Evolutionary conservation across 1,140 invertebrate species (phyloP), one percentile per base, ranked within the genome.

Genomic region (Limonius californicus): DNA sequence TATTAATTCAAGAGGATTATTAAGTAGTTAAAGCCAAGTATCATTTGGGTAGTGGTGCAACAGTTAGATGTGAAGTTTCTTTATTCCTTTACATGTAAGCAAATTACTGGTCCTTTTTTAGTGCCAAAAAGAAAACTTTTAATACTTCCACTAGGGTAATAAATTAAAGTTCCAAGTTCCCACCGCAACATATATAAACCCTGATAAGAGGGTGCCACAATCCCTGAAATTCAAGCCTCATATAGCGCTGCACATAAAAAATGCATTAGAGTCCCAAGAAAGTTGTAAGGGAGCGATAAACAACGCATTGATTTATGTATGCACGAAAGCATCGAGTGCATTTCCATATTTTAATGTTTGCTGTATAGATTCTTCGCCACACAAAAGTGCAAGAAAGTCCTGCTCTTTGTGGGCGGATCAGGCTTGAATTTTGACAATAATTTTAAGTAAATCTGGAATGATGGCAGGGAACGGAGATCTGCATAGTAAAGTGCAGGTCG

Each of bases 401-500:
- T 4, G 23, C 23, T 9, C 23, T 4, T 27, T 27, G 23, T 27
- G n/a, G n/a, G n/a, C n/a, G n/a, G n/a, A n/a, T n/a, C n/a, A n/a
- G n/a, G n/a, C n/a, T n/a, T n/a, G 23, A 27, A 27, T 27, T 27
- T 27, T 27, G 3, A 27, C 23, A 27, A 27, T 27, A 27, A 27
- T 27, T 27, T 27, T 3, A 27, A 27, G 23, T 27, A 27, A 27
- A 27, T 27, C 23, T 39, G 2, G 11, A 39, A 39, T 39, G 35
- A 39, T 39, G 35, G n/a, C n/a, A 2, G 2, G 35, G 1, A 39
- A 39, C 35, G 35, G 35, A 14, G 35, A 39, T 39, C 35, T 39
- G 35, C 35, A 39, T 39, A 39, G 35, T 39, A 39, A 39, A 39
- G n/a, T 14, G 35, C n/a, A 39, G 59, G 50, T 39, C 45, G 54